A percentile compares a stretch with the other conserved stretches of the same genome.
phyloP scores from a whole-genome alignment of 2,888 invertebrate genomes.

The Eilema caniola region DNA sequence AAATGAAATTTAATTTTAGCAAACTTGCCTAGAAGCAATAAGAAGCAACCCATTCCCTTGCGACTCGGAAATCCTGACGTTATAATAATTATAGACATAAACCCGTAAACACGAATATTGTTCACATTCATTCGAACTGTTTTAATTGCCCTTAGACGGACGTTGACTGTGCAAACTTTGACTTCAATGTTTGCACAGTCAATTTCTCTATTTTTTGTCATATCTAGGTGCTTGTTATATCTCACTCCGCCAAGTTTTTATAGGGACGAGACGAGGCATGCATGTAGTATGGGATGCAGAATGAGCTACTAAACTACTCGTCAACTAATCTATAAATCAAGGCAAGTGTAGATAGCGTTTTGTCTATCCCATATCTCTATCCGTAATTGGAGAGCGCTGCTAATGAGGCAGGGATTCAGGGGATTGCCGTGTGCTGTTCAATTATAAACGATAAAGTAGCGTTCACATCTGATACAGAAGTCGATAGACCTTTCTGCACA shows the following conservation, averaged over 20 bases:
- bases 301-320: background rate
- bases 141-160: background rate
- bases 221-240: background rate
- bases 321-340: background rate
- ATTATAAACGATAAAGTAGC: slow-evolving; percentile 43
- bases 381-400: slow-evolving; percentile 40
- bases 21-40: no score
- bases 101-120: no score
- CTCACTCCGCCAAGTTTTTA: background rate
- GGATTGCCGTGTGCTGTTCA: slow-evolving; percentile 47
- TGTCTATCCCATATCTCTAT: slow-evolving; percentile 24
- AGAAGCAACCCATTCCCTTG: no score
- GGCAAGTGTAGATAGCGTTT: slow-evolving; percentile 19
- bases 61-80: no score
- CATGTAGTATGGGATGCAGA: background rate
- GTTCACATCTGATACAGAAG: slow-evolving; percentile 50
- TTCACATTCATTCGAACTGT: background rate
- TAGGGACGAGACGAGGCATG: background rate
- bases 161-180: background rate
- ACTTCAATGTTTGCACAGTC: no score
- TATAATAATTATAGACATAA: no score
- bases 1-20: no score
- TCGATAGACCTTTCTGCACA: slow-evolving; percentile 27
- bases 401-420: slow-evolving; percentile 43
- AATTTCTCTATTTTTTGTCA: no score